Evolutionary conservation across 1,140 invertebrate species (phyloP).

Genomic region (Frieseomelitta varia): DNA sequence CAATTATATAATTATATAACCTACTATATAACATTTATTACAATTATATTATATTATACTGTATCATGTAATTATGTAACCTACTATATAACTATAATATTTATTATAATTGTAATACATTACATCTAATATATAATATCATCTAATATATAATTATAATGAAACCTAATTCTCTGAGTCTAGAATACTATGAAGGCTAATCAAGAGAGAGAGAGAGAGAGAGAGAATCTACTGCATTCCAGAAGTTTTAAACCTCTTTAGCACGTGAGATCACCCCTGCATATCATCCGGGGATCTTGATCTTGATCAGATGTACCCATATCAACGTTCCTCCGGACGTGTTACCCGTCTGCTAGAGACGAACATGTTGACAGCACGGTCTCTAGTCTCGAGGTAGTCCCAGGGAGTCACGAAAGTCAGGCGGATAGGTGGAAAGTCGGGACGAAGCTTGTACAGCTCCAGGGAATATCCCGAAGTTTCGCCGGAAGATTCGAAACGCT

Average conservation of each 20-base stretch:
- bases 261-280: too few relatives aligned
- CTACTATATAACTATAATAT: too few relatives aligned
- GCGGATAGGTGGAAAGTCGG: conserved; percentile 12
- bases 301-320: background rate
- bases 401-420: background rate
- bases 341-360: background rate
- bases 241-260: background rate
- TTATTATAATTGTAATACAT: too few relatives aligned
- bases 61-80: too few relatives aligned
- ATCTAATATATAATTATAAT: too few relatives aligned
- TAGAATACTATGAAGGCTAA: background rate
- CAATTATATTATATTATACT: too few relatives aligned
- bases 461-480: conserved; percentile 20
- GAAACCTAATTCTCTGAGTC: background rate
- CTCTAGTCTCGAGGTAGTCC: background rate
- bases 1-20: too few relatives aligned
- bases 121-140: too few relatives aligned
- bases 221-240: background rate
- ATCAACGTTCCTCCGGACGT: background rate
- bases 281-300: too few relatives aligned
- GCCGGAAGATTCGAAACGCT: background rate
- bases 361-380: background rate
- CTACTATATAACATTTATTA: too few relatives aligned
- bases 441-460: background rate
- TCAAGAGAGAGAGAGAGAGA: background rate